These are phyloP conservation scores for honey bee (Apis mellifera) DNA, from an alignment of 1,140 invertebrate species.

Conservation along the genomic window DNA sequence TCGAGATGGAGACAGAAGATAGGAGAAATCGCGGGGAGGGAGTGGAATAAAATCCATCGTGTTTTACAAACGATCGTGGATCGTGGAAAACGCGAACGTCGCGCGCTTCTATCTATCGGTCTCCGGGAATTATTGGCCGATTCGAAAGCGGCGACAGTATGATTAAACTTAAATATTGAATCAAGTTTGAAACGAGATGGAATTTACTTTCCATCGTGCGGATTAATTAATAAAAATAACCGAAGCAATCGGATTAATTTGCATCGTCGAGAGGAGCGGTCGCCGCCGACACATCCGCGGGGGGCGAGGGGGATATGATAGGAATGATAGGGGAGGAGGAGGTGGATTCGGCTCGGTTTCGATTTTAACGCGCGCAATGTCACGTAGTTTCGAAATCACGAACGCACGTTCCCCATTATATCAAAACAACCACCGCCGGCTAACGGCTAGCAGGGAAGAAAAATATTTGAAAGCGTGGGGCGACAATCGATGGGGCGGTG, in stretches of 20 bases:
- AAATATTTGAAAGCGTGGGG: neutral
- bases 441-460: neutral
- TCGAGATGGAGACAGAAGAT: neutral
- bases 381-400: constrained; percentile 6
- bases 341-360: neutral
- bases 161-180: constrained; percentile 67
- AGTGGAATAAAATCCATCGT: constrained; percentile 24
- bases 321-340: too few relatives aligned
- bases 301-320: too few relatives aligned
- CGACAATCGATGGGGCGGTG: neutral
- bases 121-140: constrained; percentile 34
- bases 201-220: constrained; percentile 54
- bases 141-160: constrained; percentile 28
- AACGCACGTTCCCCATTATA: constrained; percentile 14
- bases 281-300: neutral
- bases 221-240: constrained; percentile 67
- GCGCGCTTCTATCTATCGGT: neutral
- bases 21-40: neutral
- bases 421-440: neutral
- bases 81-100: neutral
- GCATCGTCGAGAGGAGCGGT: constrained; percentile 20
- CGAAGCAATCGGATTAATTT: constrained; percentile 63
- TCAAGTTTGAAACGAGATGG: constrained; percentile 53
- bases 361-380: constrained; percentile 29
- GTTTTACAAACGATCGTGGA: constrained; percentile 34